phyloP scores from a whole-genome alignment of 53 echinoderm and acorn worm genomes.

The Echinometra lucunter region DNA sequence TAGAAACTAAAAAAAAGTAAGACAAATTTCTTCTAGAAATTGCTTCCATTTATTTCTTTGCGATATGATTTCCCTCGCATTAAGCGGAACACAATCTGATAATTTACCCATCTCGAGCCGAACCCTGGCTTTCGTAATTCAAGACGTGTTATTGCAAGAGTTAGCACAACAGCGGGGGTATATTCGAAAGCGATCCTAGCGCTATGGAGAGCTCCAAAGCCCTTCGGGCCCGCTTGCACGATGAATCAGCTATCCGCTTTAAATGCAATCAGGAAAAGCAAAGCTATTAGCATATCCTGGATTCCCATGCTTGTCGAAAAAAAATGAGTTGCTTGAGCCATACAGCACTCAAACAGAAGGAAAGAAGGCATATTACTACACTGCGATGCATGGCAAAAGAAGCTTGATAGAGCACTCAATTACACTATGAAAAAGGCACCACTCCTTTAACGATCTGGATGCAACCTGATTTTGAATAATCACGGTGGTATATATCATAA shows the following conservation, averaged over 20 bases:
- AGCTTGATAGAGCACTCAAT: too few relatives aligned
- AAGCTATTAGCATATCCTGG: constrained; percentile 25
- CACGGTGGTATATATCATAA: too few relatives aligned
- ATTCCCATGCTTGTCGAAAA: neutral
- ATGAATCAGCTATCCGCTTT: constrained; percentile 34
- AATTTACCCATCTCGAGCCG: neutral
- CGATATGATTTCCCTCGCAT: neutral
- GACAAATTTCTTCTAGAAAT: neutral
- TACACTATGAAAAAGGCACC: too few relatives aligned
- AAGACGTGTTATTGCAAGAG: constrained; percentile 3
- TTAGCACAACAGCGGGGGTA: constrained; percentile 23
- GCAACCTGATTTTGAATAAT: too few relatives aligned
- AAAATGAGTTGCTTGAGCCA: neutral
- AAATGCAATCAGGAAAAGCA: constrained; percentile 36
- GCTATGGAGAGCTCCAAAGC: neutral
- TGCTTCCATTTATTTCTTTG: neutral
- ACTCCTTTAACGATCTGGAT: too few relatives aligned
- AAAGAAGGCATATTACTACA: too few relatives aligned
- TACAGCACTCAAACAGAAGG: neutral
- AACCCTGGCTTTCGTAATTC: neutral
- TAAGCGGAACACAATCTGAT: constrained; percentile 6
- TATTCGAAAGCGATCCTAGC: constrained; percentile 19
- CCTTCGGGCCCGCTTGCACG: neutral
- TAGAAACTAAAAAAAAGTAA: neutral
- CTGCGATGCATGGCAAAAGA: too few relatives aligned